Evolutionary conservation across 2,113 vertebrate species (phyloP).

Genomic region (Bos taurus): DNA sequence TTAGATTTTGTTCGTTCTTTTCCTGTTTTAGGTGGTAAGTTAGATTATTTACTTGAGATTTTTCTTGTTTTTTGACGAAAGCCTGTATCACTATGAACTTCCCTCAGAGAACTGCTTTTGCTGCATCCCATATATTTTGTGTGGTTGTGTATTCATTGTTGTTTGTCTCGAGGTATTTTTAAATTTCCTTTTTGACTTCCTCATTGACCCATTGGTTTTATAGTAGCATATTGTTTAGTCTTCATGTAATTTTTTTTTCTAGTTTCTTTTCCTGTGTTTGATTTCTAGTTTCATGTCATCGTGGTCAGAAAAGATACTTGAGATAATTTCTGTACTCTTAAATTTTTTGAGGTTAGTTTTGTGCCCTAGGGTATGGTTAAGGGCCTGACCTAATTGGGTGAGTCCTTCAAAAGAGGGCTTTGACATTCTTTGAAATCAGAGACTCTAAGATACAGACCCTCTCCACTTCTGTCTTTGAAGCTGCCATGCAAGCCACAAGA

Average conservation of each 20-base stretch:
- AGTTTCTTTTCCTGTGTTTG: not conserved
- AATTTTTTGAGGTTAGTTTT: not conserved
- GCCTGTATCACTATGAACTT: not conserved
- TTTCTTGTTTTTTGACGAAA: not conserved
- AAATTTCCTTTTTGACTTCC: not conserved
- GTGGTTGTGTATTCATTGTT: not conserved
- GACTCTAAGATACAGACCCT: not conserved
- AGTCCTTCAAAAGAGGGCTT: not conserved
- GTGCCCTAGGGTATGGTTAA: not conserved
- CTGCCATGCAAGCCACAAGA: not conserved
- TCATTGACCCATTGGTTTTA: not conserved
- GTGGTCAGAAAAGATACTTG: not conserved
- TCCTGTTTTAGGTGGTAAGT: not conserved
- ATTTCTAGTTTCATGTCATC: not conserved
- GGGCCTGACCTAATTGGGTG: not conserved
- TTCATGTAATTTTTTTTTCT: not conserved
- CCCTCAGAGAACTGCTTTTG: not conserved
- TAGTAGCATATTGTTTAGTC: not conserved
- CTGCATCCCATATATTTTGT: not conserved
- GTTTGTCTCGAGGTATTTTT: not conserved
- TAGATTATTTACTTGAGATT: not conserved
- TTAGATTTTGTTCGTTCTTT: not conserved
- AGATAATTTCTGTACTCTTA: not conserved
- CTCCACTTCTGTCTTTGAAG: not conserved
- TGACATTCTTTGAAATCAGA: not conserved